Percentiles rank a stretch among this genome's conserved stretches.
These are phyloP conservation scores for Muscicapa adusta DNA, from an alignment of 2,113 vertebrate genomes.

Conservation along the genomic window DNA sequence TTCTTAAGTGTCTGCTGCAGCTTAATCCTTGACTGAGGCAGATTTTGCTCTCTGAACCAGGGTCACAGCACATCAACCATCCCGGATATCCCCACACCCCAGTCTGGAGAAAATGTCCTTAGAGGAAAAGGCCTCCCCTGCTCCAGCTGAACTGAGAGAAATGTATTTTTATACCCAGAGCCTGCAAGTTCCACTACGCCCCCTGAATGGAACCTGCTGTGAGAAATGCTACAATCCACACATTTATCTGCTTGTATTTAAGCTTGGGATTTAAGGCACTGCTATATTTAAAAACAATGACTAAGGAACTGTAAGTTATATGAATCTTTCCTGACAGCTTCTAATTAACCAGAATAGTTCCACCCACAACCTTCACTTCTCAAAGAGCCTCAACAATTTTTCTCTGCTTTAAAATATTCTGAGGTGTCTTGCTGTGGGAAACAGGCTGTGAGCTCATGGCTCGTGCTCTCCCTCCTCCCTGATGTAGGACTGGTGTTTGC, in stretches of 20 bases:
- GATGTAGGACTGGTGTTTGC: not conserved
- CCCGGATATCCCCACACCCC: fast-evolving
- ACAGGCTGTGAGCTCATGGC: not conserved
- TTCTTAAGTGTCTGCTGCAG: not conserved
- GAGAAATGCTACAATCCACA: conserved; percentile 20
- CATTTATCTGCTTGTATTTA: not conserved
- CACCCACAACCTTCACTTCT: conserved; percentile 37
- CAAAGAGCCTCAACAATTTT: not conserved
- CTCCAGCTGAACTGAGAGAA: not conserved
- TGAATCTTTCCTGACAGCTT: conserved; percentile 21
- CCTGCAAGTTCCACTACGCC: not conserved
- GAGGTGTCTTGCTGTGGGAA: not conserved
- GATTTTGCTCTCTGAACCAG: not conserved
- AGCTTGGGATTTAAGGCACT: not conserved
- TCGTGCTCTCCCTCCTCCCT: not conserved
- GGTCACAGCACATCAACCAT: fast-evolving
- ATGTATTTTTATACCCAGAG: conserved; percentile 40
- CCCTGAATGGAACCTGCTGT: conserved; percentile 63
- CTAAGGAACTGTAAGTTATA: conserved; percentile 55
- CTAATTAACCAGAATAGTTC: conserved; percentile 56
- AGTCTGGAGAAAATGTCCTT: not conserved
- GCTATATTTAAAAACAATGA: conserved; percentile 65
- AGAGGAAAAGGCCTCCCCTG: not conserved
- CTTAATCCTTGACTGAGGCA: not conserved
- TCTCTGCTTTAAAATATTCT: not conserved